Conservation (phyloP, 1,140 invertebrate species). For the Cotesia chilonis region DNA sequence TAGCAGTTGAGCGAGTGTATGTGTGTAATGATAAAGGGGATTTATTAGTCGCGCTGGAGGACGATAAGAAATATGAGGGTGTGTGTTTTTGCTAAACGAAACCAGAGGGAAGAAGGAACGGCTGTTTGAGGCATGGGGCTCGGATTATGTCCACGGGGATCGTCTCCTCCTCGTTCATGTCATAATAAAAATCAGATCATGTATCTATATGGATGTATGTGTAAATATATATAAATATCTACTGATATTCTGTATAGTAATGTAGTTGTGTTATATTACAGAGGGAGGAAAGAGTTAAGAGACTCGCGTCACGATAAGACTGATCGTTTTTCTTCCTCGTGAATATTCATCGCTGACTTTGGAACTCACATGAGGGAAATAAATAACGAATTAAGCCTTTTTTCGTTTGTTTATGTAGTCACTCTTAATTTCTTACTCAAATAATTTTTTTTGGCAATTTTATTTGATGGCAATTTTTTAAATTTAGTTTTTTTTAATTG, state of each 20-base stretch:
- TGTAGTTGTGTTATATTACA: neutral
- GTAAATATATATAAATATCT: neutral
- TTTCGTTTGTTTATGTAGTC: no score
- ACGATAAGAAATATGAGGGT: constrained; percentile 21
- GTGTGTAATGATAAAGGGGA: neutral
- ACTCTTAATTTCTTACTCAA: no score
- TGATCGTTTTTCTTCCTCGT: constrained; percentile 1
- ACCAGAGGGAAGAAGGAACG: neutral
- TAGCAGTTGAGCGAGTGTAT: neutral
- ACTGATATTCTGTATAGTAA: neutral
- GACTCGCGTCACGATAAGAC: constrained; percentile 2
- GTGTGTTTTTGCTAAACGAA: constrained; percentile 19
- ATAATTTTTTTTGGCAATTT: no score
- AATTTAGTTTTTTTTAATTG: neutral
- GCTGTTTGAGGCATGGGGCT: neutral
- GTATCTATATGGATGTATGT: constrained; percentile 1
- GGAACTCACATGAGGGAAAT: no score
- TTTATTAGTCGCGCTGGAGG: constrained; percentile 14
- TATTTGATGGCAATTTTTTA: no score
- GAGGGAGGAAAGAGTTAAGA: neutral
- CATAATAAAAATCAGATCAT: constrained; percentile 24
- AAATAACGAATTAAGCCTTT: no score
- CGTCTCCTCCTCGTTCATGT: constrained; percentile 14
- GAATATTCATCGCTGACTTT: constrained; percentile 21
- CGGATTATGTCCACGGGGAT: constrained; percentile 18